Percentiles rank a stretch among this genome's conserved stretches.
phyloP scores from a whole-genome alignment of 2,888 invertebrate species.

The Polyploca ridens region DNA sequence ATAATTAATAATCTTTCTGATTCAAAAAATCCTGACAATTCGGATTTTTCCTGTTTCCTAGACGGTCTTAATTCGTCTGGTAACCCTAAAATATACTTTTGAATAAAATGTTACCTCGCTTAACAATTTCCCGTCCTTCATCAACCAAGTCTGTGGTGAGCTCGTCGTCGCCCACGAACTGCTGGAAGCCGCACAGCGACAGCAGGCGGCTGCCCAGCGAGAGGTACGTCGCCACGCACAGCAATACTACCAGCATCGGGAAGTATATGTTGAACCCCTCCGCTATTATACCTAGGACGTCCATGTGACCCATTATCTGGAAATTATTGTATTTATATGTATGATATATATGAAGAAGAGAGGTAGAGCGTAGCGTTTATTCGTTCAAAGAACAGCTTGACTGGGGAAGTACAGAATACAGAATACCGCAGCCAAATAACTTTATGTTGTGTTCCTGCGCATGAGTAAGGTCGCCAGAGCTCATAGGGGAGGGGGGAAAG shows the following conservation, averaged over 20 bases:
- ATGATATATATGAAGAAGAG: neutral
- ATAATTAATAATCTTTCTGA: too few relatives aligned
- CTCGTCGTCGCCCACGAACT: constrained; percentile 98
- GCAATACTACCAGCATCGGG: constrained; percentile 96
- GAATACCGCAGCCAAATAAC: too few relatives aligned
- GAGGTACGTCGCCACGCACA: constrained; percentile 97
- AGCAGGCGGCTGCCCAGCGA: constrained; percentile 95
- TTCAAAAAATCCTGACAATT: too few relatives aligned
- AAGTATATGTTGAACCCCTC: constrained; percentile 99
- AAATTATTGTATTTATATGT: constrained; percentile 21
- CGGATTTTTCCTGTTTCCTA: too few relatives aligned
- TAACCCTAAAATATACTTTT: too few relatives aligned
- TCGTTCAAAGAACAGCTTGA: too few relatives aligned
- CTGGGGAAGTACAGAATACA: too few relatives aligned
- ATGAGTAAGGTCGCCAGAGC: too few relatives aligned
- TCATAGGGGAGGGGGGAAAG: too few relatives aligned
- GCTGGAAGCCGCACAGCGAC: constrained; percentile 97
- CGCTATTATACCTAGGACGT: constrained; percentile 97
- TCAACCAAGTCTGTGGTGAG: constrained; percentile 97
- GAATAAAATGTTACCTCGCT: constrained; percentile 86
- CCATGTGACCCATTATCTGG: constrained; percentile 99
- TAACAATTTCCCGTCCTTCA: constrained; percentile 96
- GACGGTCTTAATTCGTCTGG: too few relatives aligned
- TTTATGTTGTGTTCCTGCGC: too few relatives aligned
- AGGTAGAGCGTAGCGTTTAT: too few relatives aligned